A percentile compares a stretch with the other conserved stretches of the same genome.
Evolutionary conservation across 1,140 invertebrate genomes (phyloP).

Genomic region (Pogonomyrmex californicus): DNA sequence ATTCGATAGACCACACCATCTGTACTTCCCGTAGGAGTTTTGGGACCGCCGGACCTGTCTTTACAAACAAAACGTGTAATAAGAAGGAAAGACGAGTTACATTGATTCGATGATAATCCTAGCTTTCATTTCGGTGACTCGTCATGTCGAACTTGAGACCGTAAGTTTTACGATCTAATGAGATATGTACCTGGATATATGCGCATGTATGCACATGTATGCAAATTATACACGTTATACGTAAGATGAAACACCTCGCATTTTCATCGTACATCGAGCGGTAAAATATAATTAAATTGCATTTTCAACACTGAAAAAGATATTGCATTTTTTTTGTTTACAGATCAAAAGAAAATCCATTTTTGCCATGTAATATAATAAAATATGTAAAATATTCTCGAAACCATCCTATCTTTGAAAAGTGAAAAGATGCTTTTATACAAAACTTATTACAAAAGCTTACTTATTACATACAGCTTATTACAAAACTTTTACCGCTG

Average conservation of each 20-base stretch:
- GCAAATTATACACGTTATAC: slow-evolving; percentile 1
- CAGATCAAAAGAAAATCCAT: background rate
- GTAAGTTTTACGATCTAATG: slow-evolving; percentile 56
- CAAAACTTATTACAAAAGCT: too few relatives aligned
- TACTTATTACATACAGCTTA: too few relatives aligned
- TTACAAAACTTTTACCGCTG: background rate
- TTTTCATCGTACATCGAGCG: slow-evolving; percentile 21
- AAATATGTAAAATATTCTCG: background rate
- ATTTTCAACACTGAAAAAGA: background rate
- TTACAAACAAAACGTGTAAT: background rate
- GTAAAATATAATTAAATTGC: background rate
- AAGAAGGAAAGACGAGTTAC: slow-evolving; percentile 4
- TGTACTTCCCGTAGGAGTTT: background rate
- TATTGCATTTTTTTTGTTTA: background rate
- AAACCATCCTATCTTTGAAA: background rate
- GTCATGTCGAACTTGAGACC: slow-evolving; percentile 18
- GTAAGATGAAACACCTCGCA: slow-evolving; percentile 38
- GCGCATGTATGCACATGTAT: slow-evolving; percentile 12
- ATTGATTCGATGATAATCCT: slow-evolving; percentile 55
- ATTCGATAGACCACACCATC: background rate
- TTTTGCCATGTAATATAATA: background rate
- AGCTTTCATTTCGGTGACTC: slow-evolving; percentile 26
- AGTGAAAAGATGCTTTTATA: background rate
- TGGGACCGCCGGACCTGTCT: background rate
- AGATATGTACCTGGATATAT: slow-evolving; percentile 60